Conservation (phyloP, 2,113 vertebrate species). For the Piliocolobus tephrosceles region DNA sequence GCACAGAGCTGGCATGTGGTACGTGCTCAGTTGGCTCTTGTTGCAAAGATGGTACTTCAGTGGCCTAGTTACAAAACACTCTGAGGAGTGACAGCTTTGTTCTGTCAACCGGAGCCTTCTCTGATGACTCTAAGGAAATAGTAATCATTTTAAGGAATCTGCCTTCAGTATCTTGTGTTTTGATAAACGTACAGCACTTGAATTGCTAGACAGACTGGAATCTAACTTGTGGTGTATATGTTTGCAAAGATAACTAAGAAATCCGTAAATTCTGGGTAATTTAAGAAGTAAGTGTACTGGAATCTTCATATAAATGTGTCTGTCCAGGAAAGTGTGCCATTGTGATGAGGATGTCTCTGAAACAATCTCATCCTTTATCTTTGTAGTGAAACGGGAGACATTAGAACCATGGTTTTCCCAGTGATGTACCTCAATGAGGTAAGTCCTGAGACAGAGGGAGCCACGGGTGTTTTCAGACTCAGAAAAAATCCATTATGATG, state of each 20-base stretch:
- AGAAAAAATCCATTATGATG: neutral
- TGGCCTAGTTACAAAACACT: neutral
- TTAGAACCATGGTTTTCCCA: slow-evolving; percentile 90
- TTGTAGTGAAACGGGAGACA: slow-evolving; percentile 85
- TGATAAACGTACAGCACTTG: neutral
- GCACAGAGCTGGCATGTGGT: neutral
- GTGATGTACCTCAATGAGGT: slow-evolving; percentile 97
- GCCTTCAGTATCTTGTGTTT: neutral
- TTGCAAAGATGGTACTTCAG: neutral
- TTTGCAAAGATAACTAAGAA: slow-evolving; percentile 37
- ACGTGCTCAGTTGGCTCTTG: neutral
- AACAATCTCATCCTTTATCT: neutral
- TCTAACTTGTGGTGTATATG: neutral
- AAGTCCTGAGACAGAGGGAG: slow-evolving; percentile 52
- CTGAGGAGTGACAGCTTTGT: neutral
- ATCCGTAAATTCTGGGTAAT: neutral
- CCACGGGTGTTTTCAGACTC: neutral
- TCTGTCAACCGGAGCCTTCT: neutral
- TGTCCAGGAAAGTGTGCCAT: neutral
- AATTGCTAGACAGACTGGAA: neutral
- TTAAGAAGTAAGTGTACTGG: neutral
- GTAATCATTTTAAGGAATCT: neutral
- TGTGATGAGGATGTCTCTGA: neutral
- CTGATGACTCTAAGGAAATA: neutral
- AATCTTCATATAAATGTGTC: neutral